Evolutionary conservation across 2,113 vertebrate species (phyloP), one percentile per base, ranked within the genome.

Genomic region (Benthochromis sp.): DNA sequence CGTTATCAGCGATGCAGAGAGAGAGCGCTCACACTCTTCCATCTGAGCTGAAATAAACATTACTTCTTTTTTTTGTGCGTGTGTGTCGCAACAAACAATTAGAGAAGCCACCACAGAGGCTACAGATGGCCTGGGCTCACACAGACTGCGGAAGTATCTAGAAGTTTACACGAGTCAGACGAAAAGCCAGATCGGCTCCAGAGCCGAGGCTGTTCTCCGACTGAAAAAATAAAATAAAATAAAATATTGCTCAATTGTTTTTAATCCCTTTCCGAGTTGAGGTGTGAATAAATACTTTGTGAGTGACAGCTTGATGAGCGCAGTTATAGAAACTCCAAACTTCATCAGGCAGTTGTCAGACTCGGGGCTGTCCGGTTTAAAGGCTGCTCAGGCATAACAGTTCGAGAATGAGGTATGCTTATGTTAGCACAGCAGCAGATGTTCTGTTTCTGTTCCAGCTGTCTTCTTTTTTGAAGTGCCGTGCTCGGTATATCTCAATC

Each of bases 11-110:
- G 81, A 90, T 83, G 69, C 87, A 59, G 87, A 85, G 88, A 86
- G 34, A 2, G 34, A 38, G 63, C 34, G 84, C 83, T 94, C 63
- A 31, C 89, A 83, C 86, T 73, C 90, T 55, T 87, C 90, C 90
- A 92, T 94, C 92, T 94, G 90, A 94, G 91, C 86, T 82, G 90
- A 94, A 89, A 94, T 90, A 91, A 93, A 94, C 91, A 92, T 83
- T 78, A 21, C 71, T 82, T 89, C 12, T 59, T 81, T 47, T 78
- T 85, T 38, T 69, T 19, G 76, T n/a, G 84, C 53, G 55, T 79
- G 78, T 45, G 69, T 55, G 88, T 69, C n/a, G 80, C 90, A 93
- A 92, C 85, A 93, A 93, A 86, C 85, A 91, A 90, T 87, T 91
- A 87, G 71, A 79, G 82, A 90, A 24, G 88, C 85, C 50, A 83